These are phyloP conservation scores for Lydus trimaculatus DNA, from an alignment of 2,888 invertebrate species.

Conservation along the genomic window DNA sequence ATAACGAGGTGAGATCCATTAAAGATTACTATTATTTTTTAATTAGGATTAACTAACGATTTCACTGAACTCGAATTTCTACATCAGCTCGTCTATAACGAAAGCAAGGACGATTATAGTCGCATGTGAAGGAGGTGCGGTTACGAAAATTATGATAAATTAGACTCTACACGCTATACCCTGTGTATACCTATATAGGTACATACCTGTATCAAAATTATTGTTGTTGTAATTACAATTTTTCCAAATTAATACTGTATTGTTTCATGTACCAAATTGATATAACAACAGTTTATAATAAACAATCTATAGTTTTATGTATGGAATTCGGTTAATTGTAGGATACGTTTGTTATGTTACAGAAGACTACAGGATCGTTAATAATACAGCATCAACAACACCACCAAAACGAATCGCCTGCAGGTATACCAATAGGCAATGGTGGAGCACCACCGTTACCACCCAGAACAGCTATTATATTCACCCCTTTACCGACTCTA, in stretches of 20 bases:
- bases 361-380: conserved; percentile 41
- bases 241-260: neutral
- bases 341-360: conserved; percentile 35
- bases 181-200: neutral
- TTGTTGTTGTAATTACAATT: neutral
- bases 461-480: conserved; percentile 53
- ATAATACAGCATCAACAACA: conserved; percentile 37
- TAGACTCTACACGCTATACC: neutral
- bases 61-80: conserved; percentile 8
- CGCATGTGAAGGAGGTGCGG: conserved; percentile 1
- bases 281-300: conserved; percentile 8
- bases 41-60: neutral
- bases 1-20: conserved; percentile 31
- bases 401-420: conserved; percentile 4
- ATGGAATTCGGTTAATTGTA: conserved; percentile 12
- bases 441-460: conserved; percentile 52
- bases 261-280: neutral
- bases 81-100: neutral
- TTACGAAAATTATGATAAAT: conserved; percentile 5
- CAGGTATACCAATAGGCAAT: neutral
- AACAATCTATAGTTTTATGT: neutral
- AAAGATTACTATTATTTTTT: neutral
- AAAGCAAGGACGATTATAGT: conserved; percentile 6
- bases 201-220: neutral
- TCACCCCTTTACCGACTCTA: conserved; percentile 46